Evolutionary conservation across 1,140 invertebrate genomes (phyloP).

Genomic region (Aphelinus atriplicis): DNA sequence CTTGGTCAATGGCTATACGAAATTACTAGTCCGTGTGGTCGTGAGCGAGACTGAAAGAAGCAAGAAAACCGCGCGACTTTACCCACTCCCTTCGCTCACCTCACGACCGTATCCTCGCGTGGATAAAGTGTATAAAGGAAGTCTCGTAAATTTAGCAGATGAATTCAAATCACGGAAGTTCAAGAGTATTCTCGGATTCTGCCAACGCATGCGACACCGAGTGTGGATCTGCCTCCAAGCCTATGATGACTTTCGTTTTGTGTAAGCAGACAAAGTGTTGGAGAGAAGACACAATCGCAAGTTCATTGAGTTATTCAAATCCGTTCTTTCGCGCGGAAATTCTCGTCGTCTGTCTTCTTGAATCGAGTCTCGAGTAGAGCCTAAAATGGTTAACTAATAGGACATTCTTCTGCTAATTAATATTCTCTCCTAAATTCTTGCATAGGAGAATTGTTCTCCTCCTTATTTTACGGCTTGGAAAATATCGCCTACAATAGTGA

Average conservation of each 20-base stretch:
- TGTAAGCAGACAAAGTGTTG: not conserved
- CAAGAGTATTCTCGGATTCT: constrained; percentile 3
- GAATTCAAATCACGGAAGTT: constrained; percentile 25
- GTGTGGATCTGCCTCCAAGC: not conserved
- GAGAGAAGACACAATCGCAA: constrained; percentile 19
- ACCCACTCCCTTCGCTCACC: no score
- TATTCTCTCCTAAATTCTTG: no score
- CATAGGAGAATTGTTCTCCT: no score
- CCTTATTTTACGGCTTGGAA: no score
- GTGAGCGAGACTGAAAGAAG: no score
- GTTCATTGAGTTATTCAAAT: constrained; percentile 31
- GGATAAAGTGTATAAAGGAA: not conserved
- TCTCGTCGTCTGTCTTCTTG: not conserved
- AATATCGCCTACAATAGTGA: no score
- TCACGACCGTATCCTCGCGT: no score
- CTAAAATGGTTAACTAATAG: no score
- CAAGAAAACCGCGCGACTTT: no score
- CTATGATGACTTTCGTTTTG: no score
- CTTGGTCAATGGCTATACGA: constrained; percentile 2
- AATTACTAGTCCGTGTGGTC: not conserved
- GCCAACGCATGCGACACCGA: not conserved
- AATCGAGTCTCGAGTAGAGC: no score
- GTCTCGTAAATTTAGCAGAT: constrained; percentile 24
- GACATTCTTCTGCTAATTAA: no score
- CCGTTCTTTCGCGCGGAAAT: not conserved